Base-by-base conservation (phyloP, 2,888 invertebrate species). In the Drosophila atripex region DNA sequence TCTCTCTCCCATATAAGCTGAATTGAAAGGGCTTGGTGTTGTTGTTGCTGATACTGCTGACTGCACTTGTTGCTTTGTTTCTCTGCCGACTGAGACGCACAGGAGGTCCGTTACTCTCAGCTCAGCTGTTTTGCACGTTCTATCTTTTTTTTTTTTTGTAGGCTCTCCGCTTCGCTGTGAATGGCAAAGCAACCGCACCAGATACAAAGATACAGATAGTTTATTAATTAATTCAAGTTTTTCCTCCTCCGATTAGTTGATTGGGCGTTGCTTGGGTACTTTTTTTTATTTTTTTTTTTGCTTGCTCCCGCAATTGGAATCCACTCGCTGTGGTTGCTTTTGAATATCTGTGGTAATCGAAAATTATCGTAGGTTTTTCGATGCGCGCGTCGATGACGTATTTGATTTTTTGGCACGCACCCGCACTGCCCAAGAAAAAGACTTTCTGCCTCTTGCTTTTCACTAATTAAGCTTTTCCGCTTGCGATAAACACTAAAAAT, bases 311-410 rank as follows among this genome's bases (percentile, higher is more conserved):
- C n/a, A 35, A 35, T 35, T n/a, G 12, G n/a, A n/a, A 41, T 39
- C 73, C 46, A 55, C 61, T 35, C 49, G 38, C 30, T 58, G 41
- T 53, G 54, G 14, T 28, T 61, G 47, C 16, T 64, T 52, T 1
- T 59, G n/a, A 25, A 7, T 45, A 14, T 39, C 47, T 58, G 21
- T 2, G 16, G 41, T 41, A 11, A 18, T 18, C 16, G 41, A 41
- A 16, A 58, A 56, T 43, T 52, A 32, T 47, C 12, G 46, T 45
- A 11, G 46, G 53, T 50, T 75, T 66, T 82, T 47, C 59, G 70
- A 51, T 86, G 87, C 82, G 80, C 87, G 85, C 85, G 82, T 84
- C 80, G 87, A 80, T 82, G 82, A 82, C 82, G 82, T 82, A 86
- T 75, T 75, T 77, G 28, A 45, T 35, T 35, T 35, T 57, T 65